Base-by-base conservation (phyloP, 2,888 invertebrate genomes). In the Pheosia tremula region DNA sequence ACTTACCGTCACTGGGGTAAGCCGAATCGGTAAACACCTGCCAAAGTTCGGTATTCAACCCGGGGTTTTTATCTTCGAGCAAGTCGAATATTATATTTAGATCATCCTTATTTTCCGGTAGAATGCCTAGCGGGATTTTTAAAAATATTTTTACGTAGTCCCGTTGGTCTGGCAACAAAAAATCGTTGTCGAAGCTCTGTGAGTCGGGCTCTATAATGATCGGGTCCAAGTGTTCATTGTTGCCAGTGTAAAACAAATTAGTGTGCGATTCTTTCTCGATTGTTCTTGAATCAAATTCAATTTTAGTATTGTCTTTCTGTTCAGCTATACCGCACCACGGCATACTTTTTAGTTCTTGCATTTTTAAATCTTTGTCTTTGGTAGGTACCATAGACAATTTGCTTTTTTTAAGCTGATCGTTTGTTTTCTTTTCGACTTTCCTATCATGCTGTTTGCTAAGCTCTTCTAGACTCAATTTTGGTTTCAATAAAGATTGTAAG, bases 61-160 rank as follows among this genome's bases (percentile, higher is more conserved):
- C 91, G 0, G 91, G 90, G 49, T 92, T 93, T 56, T 89, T 89
- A 56, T 92, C 89, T 76, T 91, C 89, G 0, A 93, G 69, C 2
- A 92, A 63, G 67, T 91, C 89, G 24, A 93, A 87, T 2, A 93
- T 84, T 0, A 91, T 83, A 38, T 83, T 86, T 58, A 93, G 72
- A 59, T 91, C 91, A 0, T 91, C 88, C 49, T 84, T 84, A n/a
- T 80, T 82, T 0, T 90, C 87, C 0, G 90, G 90, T 0, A 90
- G 63, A 50, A 92, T 86, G 6, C 78, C 80, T 0, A 74, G 10
- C 0, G 92, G 92, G 8, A 91, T 81, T 68, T 85, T 90, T 4
- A 92, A 62, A 9, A 84, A 78, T 1, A 91, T 77, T 70, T 85
- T 90, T 5, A 80, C 81, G 56, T 82, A 82, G 0, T 79, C 72